Evolutionary conservation across 2,888 invertebrate genomes (phyloP).

Genomic region (Crioceris asparagi): DNA sequence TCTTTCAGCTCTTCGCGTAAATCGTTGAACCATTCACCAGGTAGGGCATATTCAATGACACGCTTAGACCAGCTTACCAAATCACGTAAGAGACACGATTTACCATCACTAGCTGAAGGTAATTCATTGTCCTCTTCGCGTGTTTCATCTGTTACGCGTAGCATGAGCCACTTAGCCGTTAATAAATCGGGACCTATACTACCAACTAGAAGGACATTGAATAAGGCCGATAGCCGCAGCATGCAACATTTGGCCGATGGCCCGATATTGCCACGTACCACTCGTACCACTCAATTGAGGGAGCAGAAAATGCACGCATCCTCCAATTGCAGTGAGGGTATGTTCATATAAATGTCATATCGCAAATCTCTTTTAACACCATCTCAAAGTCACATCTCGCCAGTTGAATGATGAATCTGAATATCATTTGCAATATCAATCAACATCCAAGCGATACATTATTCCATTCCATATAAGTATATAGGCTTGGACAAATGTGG

Average conservation of each 20-base stretch:
- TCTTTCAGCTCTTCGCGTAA: slow-evolving; percentile 43
- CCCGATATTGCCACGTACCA: slow-evolving; percentile 33
- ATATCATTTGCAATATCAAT: too few relatives aligned
- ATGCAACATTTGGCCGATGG: slow-evolving; percentile 36
- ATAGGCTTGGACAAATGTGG: too few relatives aligned
- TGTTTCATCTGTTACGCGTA: slow-evolving; percentile 49
- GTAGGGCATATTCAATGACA: slow-evolving; percentile 90
- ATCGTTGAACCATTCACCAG: slow-evolving; percentile 46
- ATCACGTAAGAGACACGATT: slow-evolving; percentile 47
- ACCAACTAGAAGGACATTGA: slow-evolving; percentile 33
- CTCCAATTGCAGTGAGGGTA: slow-evolving; percentile 36
- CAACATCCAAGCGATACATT: too few relatives aligned
- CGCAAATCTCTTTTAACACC: too few relatives aligned
- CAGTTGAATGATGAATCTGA: too few relatives aligned
- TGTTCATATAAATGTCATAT: too few relatives aligned
- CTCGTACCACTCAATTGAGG: slow-evolving; percentile 36
- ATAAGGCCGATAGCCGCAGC: slow-evolving; percentile 37
- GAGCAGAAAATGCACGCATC: slow-evolving; percentile 35
- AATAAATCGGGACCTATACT: slow-evolving; percentile 38
- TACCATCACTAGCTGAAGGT: slow-evolving; percentile 34
- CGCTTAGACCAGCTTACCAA: slow-evolving; percentile 77
- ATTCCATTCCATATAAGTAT: too few relatives aligned
- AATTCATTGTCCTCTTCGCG: slow-evolving; percentile 28
- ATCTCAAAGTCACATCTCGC: too few relatives aligned
- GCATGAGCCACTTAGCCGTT: slow-evolving; percentile 59